Evolutionary conservation across 2,797 vertebrate species (phyloP).

Genomic region (Periophthalmus magnuspinnatus): DNA sequence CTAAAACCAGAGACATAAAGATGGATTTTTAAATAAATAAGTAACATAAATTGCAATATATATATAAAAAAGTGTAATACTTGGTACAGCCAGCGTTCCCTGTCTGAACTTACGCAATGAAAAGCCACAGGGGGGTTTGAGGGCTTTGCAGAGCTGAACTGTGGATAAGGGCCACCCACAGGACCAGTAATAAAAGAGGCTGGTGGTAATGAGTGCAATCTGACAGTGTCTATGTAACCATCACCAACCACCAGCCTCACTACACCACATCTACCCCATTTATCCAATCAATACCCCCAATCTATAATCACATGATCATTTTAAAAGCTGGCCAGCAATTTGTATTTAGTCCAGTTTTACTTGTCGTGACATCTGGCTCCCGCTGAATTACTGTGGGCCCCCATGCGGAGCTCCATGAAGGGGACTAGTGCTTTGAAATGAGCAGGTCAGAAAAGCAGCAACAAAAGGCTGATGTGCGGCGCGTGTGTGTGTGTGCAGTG

Average conservation of each 20-base stretch:
- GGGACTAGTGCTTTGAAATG: constrained; percentile 27
- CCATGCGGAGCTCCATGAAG: constrained; percentile 29
- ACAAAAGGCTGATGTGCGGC: constrained; percentile 27
- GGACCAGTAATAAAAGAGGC: constrained; percentile 21
- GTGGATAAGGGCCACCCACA: constrained; percentile 9
- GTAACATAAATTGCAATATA: no score
- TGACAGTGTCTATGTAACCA: constrained; percentile 18
- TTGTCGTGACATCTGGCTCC: constrained; percentile 55
- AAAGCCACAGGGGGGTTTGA: background rate
- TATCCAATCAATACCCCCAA: constrained; percentile 35
- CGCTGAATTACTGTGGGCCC: constrained; percentile 39
- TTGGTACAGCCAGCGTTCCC: background rate
- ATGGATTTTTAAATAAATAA: no score
- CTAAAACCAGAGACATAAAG: no score
- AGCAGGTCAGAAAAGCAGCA: constrained; percentile 35
- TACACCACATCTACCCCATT: constrained; percentile 14
- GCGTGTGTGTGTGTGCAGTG: constrained; percentile 16
- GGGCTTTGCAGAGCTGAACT: constrained; percentile 6
- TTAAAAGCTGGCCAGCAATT: constrained; percentile 40
- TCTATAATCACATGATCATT: constrained; percentile 39
- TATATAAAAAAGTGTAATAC: background rate
- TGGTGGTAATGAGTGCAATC: constrained; percentile 18
- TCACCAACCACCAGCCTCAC: constrained; percentile 30
- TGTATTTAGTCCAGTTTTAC: constrained; percentile 42
- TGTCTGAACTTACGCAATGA: background rate